A percentile compares a stretch with the other conserved stretches of the same genome.
These are phyloP conservation scores for Druceiella hillmani DNA, from an alignment of 2,888 invertebrate genomes.

Conservation along the genomic window DNA sequence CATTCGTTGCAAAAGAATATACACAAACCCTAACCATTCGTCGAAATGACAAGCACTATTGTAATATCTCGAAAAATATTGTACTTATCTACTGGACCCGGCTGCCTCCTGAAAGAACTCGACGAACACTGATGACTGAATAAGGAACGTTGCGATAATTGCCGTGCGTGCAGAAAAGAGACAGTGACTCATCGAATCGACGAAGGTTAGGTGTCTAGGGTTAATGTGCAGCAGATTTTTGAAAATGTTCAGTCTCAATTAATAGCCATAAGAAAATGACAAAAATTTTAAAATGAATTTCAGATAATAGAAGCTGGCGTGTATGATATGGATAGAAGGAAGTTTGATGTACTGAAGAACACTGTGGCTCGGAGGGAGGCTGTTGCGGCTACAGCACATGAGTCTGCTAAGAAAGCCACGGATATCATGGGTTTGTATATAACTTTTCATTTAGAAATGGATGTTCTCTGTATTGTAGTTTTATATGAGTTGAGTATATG, in stretches of 20 bases:
- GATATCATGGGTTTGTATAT: constrained; percentile 45
- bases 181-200: no score
- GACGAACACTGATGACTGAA: constrained; percentile 12
- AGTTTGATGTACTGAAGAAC: constrained; percentile 53
- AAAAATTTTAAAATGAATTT: constrained; percentile 11
- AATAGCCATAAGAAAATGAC: constrained; percentile 1
- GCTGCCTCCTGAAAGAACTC: constrained; percentile 9
- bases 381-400: constrained; percentile 51
- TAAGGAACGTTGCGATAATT: no score
- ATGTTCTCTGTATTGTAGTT: neutral
- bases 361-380: constrained; percentile 54
- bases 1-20: constrained; percentile 4
- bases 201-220: no score
- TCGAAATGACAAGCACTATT: constrained; percentile 7
- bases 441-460: neutral
- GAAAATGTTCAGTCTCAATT: constrained; percentile 2
- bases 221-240: no score
- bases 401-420: constrained; percentile 53
- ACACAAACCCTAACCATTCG: constrained; percentile 9
- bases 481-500: neutral
- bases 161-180: no score
- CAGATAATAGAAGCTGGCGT: constrained; percentile 59
- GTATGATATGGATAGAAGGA: constrained; percentile 52
- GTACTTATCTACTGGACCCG: constrained; percentile 8
- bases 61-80: no score